Percentiles rank a stretch among this genome's conserved stretches.
Evolutionary conservation across 2,113 vertebrate genomes (phyloP).

Genomic region (Nipponia nippon): DNA sequence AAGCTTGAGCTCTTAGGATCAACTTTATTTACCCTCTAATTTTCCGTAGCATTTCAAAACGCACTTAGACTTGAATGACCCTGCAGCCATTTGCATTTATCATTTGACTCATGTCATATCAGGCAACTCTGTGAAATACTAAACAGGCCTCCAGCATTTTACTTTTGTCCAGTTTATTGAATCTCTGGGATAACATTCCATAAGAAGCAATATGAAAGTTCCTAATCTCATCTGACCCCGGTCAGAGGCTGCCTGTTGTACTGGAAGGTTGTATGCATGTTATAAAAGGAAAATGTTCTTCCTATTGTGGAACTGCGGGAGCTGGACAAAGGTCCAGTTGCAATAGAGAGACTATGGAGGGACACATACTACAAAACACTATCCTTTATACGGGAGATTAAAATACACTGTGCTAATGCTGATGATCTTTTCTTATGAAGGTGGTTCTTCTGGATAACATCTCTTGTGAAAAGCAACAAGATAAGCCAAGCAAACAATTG

Average conservation of each 20-base stretch:
- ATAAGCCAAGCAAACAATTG: slow-evolving; percentile 44
- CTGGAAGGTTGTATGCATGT: neutral
- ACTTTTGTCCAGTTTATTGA: neutral
- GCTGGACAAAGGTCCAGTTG: neutral
- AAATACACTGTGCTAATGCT: neutral
- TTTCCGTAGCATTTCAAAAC: slow-evolving; percentile 8
- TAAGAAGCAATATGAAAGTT: neutral
- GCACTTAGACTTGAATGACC: neutral
- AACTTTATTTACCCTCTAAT: neutral
- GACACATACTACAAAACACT: neutral
- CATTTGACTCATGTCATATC: neutral
- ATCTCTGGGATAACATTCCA: neutral
- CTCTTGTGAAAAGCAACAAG: slow-evolving; percentile 33
- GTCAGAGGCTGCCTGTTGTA: neutral
- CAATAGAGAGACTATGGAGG: neutral
- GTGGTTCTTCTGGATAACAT: slow-evolving; percentile 40
- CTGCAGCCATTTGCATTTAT: neutral
- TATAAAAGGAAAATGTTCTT: neutral
- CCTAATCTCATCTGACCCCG: neutral
- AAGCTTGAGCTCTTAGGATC: neutral
- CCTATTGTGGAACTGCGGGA: neutral
- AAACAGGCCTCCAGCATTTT: slow-evolving; percentile 2
- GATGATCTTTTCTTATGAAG: neutral
- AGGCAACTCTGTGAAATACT: neutral
- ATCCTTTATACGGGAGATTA: neutral